Percentiles rank a stretch among this genome's conserved stretches.
phyloP scores from a whole-genome alignment of 2,888 invertebrate genomes.

The Trachelus tabidus region DNA sequence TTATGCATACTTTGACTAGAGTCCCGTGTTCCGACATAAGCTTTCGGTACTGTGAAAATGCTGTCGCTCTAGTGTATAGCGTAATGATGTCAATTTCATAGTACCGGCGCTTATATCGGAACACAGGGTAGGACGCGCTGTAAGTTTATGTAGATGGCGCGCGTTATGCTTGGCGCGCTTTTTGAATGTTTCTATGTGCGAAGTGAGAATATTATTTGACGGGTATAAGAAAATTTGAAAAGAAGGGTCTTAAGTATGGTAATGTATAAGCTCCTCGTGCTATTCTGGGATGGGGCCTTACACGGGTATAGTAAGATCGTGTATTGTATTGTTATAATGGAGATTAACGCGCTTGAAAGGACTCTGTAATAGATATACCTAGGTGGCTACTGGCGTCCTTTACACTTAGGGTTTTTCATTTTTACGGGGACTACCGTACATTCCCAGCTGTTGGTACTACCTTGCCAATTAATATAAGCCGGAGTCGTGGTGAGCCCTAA shows the following conservation, averaged over 20 bases:
- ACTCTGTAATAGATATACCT: constrained; percentile 45
- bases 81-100: too few relatives aligned
- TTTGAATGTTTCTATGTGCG: background rate
- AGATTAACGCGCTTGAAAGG: constrained; percentile 40
- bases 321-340: constrained; percentile 18
- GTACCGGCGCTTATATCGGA: too few relatives aligned
- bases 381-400: background rate
- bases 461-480: background rate
- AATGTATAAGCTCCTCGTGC: background rate
- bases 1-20: background rate
- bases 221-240: background rate
- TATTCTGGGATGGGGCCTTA: background rate
- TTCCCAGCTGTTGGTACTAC: background rate
- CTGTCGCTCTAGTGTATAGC: too few relatives aligned
- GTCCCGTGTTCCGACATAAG: too few relatives aligned
- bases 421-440: background rate
- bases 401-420: background rate
- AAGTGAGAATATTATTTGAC: background rate
- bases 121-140: background rate
- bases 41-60: too few relatives aligned
- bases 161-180: background rate
- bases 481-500: background rate
- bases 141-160: background rate
- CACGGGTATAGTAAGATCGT: background rate
- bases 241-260: background rate